Conservation (phyloP, 2,797 vertebrate genomes). For the Cyprinella venusta region DNA sequence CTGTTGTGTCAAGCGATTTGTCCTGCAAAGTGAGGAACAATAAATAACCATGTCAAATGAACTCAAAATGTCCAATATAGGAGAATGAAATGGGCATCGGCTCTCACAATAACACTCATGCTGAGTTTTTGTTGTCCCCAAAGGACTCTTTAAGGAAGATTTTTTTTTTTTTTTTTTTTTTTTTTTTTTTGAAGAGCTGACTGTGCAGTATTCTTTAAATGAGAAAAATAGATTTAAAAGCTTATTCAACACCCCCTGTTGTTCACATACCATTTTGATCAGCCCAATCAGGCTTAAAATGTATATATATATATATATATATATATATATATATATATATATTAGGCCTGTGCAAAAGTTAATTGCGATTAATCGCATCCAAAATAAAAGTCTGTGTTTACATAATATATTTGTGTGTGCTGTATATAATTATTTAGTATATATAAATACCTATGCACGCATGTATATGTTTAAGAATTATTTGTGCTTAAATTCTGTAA, state of each 20-base stretch:
- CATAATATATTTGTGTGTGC: too few relatives aligned
- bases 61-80: background rate
- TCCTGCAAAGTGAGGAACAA: background rate
- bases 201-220: conserved; percentile 7
- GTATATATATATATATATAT: too few relatives aligned
- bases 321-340: too few relatives aligned
- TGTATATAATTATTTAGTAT: too few relatives aligned
- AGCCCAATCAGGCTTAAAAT: background rate
- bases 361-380: too few relatives aligned
- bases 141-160: background rate
- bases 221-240: background rate
- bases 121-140: background rate
- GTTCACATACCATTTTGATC: background rate
- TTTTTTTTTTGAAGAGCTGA: too few relatives aligned
- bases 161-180: too few relatives aligned
- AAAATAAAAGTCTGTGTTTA: too few relatives aligned
- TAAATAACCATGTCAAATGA: background rate
- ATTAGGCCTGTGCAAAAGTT: too few relatives aligned
- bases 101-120: background rate
- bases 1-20: background rate
- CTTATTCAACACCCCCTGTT: background rate
- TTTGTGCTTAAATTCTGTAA: too few relatives aligned
- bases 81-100: conserved; percentile 4
- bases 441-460: too few relatives aligned
- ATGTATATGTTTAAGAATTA: too few relatives aligned